Percentiles rank a stretch among this genome's conserved stretches.
Evolutionary conservation across 2,888 invertebrate genomes (phyloP).

Genomic region (Clistopyga incitator): DNA sequence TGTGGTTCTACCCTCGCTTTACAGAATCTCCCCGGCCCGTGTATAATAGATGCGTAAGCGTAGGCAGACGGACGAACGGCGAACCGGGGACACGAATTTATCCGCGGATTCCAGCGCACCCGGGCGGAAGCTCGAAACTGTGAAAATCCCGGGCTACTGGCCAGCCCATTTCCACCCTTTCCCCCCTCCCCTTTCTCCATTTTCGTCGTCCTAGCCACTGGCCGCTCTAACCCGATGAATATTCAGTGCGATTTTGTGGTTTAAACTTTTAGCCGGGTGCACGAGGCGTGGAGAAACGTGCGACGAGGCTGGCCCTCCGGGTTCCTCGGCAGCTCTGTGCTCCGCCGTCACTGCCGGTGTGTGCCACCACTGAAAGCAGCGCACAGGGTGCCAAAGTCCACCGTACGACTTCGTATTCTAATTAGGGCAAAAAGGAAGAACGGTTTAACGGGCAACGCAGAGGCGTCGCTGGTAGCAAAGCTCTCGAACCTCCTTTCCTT

Average conservation of each 20-base stretch:
- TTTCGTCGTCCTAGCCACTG: constrained; percentile 15
- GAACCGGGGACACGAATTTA: constrained; percentile 72
- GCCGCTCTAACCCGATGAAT: constrained; percentile 82
- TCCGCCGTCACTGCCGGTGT: constrained; percentile 50
- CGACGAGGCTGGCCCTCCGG: constrained; percentile 58
- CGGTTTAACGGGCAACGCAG: constrained; percentile 56
- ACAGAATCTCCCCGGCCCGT: neutral
- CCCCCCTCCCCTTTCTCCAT: neutral
- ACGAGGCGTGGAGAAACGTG: constrained; percentile 66
- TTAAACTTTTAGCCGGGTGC: constrained; percentile 78
- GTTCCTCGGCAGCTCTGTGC: constrained; percentile 38
- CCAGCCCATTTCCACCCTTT: constrained; percentile 6
- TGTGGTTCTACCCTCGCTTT: constrained; percentile 42
- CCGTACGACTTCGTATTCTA: constrained; percentile 76
- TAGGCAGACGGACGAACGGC: constrained; percentile 55
- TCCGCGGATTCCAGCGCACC: constrained; percentile 73
- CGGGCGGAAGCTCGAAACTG: constrained; percentile 73
- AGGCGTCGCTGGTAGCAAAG: constrained; percentile 6
- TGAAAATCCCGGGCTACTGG: constrained; percentile 69
- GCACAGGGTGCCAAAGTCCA: constrained; percentile 58
- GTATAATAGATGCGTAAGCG: constrained; percentile 60
- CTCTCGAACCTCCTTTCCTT: constrained; percentile 16
- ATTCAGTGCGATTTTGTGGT: constrained; percentile 83
- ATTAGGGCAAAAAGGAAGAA: constrained; percentile 76
- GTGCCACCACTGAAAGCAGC: constrained; percentile 43